Evolutionary conservation across 2,888 invertebrate genomes (phyloP).

Genomic region (Corbicula japonica): DNA sequence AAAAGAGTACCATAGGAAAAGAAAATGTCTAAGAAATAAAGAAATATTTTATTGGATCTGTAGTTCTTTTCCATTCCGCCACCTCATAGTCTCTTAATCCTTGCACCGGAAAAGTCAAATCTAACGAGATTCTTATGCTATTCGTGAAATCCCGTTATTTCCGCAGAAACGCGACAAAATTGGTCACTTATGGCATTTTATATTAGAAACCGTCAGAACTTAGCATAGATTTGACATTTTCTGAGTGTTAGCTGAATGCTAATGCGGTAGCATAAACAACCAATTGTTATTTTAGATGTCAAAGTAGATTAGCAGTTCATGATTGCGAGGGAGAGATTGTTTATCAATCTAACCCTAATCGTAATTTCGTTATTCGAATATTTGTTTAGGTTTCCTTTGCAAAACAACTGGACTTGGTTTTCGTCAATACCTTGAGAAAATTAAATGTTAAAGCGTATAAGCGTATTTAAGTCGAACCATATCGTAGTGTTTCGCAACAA

Average conservation of each 20-base stretch:
- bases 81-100: background rate
- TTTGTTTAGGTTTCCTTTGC: too few species aligned
- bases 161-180: constrained; percentile 7
- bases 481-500: too few species aligned
- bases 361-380: too few species aligned
- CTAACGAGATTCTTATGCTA: constrained; percentile 2
- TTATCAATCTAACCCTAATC: too few species aligned
- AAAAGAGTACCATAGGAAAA: too few species aligned
- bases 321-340: background rate
- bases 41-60: too few species aligned
- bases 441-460: too few species aligned
- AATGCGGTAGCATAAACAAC: background rate
- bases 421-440: too few species aligned
- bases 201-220: background rate
- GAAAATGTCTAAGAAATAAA: too few species aligned
- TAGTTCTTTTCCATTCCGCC: too few species aligned
- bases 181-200: constrained; percentile 17
- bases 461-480: too few species aligned
- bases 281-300: background rate
- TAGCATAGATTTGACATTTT: constrained; percentile 3
- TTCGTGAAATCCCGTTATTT: constrained; percentile 10
- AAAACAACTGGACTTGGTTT: too few species aligned
- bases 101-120: constrained; percentile 9
- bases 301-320: background rate
- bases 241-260: background rate